phyloP scores from a whole-genome alignment of 2,888 invertebrate species.

The Drosophila fulvimacula region DNA sequence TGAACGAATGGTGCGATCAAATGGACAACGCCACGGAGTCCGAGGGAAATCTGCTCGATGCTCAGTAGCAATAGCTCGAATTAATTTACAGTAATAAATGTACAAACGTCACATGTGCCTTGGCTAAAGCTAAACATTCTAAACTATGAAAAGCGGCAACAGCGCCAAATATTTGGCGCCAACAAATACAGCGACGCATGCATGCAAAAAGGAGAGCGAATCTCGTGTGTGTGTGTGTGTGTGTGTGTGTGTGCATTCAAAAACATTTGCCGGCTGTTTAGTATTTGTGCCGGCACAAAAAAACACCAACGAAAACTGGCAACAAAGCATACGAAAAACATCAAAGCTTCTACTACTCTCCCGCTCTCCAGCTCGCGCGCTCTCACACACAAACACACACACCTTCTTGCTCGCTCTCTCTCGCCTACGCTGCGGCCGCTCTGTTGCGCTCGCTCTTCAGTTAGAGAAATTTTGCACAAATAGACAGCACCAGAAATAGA shows the following conservation, averaged over 20 bases:
- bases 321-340: slow-evolving; percentile 55
- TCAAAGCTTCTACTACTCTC: slow-evolving; percentile 23
- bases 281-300: slow-evolving; percentile 71
- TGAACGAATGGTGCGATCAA: slow-evolving; percentile 9
- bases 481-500: slow-evolving; percentile 63
- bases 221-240: neutral
- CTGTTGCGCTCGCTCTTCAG: slow-evolving; percentile 45
- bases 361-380: slow-evolving; percentile 26
- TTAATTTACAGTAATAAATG: slow-evolving; percentile 24
- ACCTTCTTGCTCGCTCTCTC: slow-evolving; percentile 5
- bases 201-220: slow-evolving; percentile 30
- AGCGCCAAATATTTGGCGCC: slow-evolving; percentile 67
- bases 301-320: slow-evolving; percentile 52
- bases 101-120: neutral
- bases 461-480: slow-evolving; percentile 62
- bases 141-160: slow-evolving; percentile 68
- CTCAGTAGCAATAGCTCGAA: neutral
- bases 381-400: slow-evolving; percentile 16
- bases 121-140: slow-evolving; percentile 22
- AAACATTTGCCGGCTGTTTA: slow-evolving; percentile 76
- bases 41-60: neutral
- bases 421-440: neutral
- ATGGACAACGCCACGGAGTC: neutral
- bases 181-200: slow-evolving; percentile 45
- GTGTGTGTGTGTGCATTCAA: slow-evolving; percentile 33